phyloP scores from a whole-genome alignment of 2,888 invertebrate species.

The Drosophila lacicola region DNA sequence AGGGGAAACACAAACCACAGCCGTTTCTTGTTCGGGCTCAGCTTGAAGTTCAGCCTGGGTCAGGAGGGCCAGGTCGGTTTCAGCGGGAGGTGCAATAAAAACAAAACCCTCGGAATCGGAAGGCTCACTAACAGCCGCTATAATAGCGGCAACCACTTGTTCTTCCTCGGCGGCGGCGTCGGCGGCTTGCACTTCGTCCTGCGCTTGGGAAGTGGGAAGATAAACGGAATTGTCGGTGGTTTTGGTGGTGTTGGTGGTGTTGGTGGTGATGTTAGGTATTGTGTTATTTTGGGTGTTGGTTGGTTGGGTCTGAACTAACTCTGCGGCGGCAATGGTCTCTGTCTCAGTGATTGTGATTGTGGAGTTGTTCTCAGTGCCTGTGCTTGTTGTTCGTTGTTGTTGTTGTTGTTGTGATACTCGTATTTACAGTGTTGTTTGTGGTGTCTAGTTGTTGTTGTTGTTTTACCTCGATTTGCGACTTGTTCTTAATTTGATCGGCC shows the following conservation, averaged over 20 bases:
- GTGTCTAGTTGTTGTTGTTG: conserved; percentile 69
- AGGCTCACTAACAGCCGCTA: conserved; percentile 70
- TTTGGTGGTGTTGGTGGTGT: conserved; percentile 35
- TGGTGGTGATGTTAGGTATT: conserved; percentile 49
- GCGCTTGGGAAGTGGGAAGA: conserved; percentile 42
- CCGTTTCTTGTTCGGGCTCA: conserved; percentile 11
- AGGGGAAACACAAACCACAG: conserved; percentile 35
- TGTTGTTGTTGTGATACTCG: conserved; percentile 67
- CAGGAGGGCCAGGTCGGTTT: conserved; percentile 16
- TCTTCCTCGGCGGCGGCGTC: conserved; percentile 56
- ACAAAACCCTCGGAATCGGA: conserved; percentile 54
- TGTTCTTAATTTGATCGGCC: conserved; percentile 73
- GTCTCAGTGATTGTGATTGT: conserved; percentile 57
- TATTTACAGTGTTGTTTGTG: conserved; percentile 71
- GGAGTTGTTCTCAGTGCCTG: conserved; percentile 58
- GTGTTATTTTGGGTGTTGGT: conserved; percentile 59
- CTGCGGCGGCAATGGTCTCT: conserved; percentile 72
- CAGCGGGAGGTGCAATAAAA: conserved; percentile 38
- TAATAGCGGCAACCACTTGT: conserved; percentile 68
- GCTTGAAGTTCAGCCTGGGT: conserved; percentile 5
- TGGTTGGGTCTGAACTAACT: conserved; percentile 77
- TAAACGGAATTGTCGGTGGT: conserved; percentile 37
- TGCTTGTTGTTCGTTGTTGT: conserved; percentile 47
- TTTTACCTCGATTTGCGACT: conserved; percentile 83
- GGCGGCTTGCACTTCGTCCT: conserved; percentile 36